Conservation (phyloP, 2,888 invertebrate species). For the Spicauda simplicius region DNA sequence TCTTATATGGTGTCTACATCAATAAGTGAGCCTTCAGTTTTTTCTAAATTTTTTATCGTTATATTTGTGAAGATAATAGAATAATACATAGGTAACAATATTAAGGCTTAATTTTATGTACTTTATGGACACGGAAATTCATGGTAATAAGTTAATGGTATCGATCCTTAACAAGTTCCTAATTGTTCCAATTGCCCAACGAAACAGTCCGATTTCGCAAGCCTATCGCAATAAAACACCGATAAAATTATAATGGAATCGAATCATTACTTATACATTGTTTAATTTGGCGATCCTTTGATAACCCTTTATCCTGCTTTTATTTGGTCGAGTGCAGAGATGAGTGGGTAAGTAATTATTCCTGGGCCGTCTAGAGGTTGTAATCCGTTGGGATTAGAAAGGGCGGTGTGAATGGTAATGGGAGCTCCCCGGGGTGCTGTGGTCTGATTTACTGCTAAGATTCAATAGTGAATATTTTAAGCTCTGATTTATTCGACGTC, state of each 20-base stretch:
- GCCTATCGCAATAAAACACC: neutral
- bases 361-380: constrained; percentile 76
- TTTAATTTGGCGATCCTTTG: constrained; percentile 52
- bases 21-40: no score
- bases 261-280: constrained; percentile 49
- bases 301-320: constrained; percentile 56
- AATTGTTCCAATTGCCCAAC: neutral
- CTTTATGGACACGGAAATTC: no score
- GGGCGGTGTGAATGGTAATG: constrained; percentile 83
- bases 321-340: constrained; percentile 62
- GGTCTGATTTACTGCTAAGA: constrained; percentile 83
- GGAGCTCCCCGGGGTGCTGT: constrained; percentile 76
- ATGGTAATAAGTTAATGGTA: neutral
- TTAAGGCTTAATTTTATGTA: no score
- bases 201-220: neutral
- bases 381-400: constrained; percentile 82
- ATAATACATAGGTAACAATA: no score
- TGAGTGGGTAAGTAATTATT: constrained; percentile 82
- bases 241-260: constrained; percentile 37
- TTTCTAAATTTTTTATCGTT: no score
- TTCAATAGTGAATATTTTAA: constrained; percentile 84
- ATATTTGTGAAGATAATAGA: no score
- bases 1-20: no score
- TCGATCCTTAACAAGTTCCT: neutral
- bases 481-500: constrained; percentile 72